Base-by-base conservation (phyloP, 1,140 invertebrate genomes). In the Magallana gigas region DNA sequence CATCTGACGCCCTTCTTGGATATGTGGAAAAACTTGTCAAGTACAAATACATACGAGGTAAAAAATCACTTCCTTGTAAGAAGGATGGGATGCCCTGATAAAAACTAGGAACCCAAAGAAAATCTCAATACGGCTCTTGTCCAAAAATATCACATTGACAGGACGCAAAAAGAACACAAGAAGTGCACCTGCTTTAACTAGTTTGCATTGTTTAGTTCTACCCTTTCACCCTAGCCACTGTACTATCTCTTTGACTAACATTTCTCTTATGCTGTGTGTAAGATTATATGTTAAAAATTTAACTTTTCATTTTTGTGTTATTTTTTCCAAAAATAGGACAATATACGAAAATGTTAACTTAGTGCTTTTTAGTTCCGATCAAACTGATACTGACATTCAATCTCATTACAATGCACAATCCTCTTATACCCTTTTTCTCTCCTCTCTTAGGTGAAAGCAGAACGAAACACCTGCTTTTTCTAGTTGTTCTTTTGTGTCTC, bases 91-190 rank as follows among this genome's bases (percentile, higher is more conserved):
- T 48, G 85, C 56, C 29, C n/a, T 18, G 87, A 85, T 80, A 80
- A 23, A 29, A 85, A 83, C 7, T 85, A 83, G 83, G 83, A 88
- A 59, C 83, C 87, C 18, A 68, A 85, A 56, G 57, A 85, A 56
- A 88, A 88, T 48, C 57, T 88, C 7, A 64, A 36, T 57, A 58
- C 56, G 18, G 11, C 36, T 11, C 36, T 88, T 56, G 71, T 88
- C 58, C 64, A 71, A 57, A 59, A 84, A 48, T 88, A 80, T 62
- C 83, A 71, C 57, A 81, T 80, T 16, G 84, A 56, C 8, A 88
- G 86, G 86, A 16, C 81, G 56, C 4, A 84, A 18, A 36, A 59
- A 82, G 14, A 87, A 71, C 71, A 57, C n/a, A 87, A 84, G 29
- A 57, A 68, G 76, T 16, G n/a, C 9, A 23, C 59, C 56, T 64